Base-by-base conservation (phyloP, 1,140 invertebrate genomes). In the Drosophila sucinea region DNA sequence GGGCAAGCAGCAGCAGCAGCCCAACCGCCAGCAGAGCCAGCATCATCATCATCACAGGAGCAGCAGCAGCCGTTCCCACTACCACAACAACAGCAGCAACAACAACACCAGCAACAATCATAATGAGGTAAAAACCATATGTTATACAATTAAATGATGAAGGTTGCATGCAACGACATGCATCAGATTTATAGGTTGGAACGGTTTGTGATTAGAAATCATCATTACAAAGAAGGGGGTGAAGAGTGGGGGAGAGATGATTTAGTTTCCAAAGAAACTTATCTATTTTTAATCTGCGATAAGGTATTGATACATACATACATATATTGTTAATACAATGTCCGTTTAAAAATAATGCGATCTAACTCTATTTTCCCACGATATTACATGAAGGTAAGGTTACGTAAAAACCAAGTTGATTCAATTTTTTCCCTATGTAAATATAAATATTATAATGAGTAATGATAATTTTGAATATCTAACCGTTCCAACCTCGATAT, bases 91-190 rank as follows among this genome's bases (percentile, higher is more conserved):
- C 47, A 60, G 57, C 63, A 71, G 62, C 68, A 82, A 41, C 4
- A 67, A 40, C 47, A 60, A 61, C 67, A 67, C 61, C 68, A 78
- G 62, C 41, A 67, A 63, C 70, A 73, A 65, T 30, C 47, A 60
- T 29, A 79, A 87, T 69, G 84, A 86, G 83, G 83, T 86, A 86
- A 86, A 79, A 67, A 25, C 51, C 63, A 62, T 29, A 29, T 5
- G 25, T 51, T 51, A 51, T 51, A 51, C 38, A 61, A 27, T 41
- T 29, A 44, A 61, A 30, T 29, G 38, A 29, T 17, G 23, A 40
- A 2, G 30, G 3, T 27, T 27, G 23, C 44, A 51, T 51, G 44
- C 44, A 8, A 27, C 7, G 25, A 51, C 23, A 27, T n/a, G 38
- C 60, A 35, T 41, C 7, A 61, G 41, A 63, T 63, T 29, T 65